Conservation (phyloP, 2,113 vertebrate species). For the Coregonus clupeaformis region DNA sequence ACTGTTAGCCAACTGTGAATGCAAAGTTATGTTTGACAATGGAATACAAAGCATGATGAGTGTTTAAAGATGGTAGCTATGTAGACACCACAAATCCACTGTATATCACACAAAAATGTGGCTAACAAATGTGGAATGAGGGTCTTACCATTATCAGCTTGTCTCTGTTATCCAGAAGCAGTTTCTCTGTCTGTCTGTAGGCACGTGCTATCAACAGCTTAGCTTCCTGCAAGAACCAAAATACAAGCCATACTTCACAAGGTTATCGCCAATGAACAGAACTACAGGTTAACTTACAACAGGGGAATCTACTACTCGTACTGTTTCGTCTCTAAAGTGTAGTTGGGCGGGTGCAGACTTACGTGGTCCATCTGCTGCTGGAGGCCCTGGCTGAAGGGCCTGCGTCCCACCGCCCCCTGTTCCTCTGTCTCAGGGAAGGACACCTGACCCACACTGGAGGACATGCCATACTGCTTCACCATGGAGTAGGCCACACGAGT, state of each 20-base stretch:
- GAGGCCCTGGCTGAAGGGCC: conserved; percentile 94
- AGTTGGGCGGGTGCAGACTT: conserved; percentile 49
- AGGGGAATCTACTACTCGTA: background rate
- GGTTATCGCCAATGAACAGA: background rate
- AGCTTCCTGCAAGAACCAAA: conserved; percentile 79
- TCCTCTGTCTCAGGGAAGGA: conserved; percentile 87
- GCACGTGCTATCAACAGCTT: conserved; percentile 88
- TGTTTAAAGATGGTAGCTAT: no score
- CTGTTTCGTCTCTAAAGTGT: background rate
- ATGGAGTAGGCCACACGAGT: conserved; percentile 94
- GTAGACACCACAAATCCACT: background rate
- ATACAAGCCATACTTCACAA: background rate
- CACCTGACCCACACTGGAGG: conserved; percentile 82
- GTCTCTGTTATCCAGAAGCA: conserved; percentile 86
- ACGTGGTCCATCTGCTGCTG: conserved; percentile 97
- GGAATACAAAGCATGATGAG: background rate
- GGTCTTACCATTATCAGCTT: conserved; percentile 83
- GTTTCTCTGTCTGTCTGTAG: conserved; percentile 87
- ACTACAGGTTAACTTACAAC: background rate
- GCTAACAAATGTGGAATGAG: background rate
- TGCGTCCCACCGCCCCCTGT: conserved; percentile 75
- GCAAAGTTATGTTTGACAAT: background rate
- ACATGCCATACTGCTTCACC: conserved; percentile 97
- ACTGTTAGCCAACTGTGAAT: background rate
- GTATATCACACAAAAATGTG: background rate